Conservation (phyloP, 2,797 vertebrate species). For the Linurgus olivaceus region DNA sequence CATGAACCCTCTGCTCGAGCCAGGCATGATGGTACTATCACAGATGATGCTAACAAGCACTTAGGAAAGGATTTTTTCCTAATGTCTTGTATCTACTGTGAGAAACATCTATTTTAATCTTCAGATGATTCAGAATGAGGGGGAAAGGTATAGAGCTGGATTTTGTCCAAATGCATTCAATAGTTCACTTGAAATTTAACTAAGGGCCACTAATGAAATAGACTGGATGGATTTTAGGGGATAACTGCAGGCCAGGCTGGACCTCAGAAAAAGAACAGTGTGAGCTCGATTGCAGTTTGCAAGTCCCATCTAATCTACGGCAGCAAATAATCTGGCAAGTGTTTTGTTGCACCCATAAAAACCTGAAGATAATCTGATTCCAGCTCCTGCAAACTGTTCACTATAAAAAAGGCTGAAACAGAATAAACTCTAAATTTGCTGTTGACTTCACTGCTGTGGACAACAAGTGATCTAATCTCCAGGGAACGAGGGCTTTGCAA, state of each 20-base stretch:
- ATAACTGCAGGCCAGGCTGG: neutral
- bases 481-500: neutral
- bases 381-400: neutral
- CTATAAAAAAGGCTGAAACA: neutral
- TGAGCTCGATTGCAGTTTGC: neutral
- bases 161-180: constrained; percentile 26
- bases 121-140: constrained; percentile 13
- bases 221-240: neutral
- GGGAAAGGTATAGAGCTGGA: neutral
- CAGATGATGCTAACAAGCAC: neutral
- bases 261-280: neutral
- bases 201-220: constrained; percentile 43
- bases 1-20: neutral
- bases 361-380: neutral
- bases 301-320: neutral
- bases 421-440: neutral
- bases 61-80: neutral
- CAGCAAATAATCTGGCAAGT: neutral
- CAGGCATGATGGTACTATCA: neutral
- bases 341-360: constrained; percentile 1
- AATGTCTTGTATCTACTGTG: neutral
- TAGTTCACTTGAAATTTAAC: constrained; percentile 19
- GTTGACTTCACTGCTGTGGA: neutral
- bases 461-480: neutral
- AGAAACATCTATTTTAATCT: constrained; percentile 41